Percentiles rank a stretch among this genome's conserved stretches.
These are phyloP conservation scores for Urocynchramus pylzowi DNA, from an alignment of 2,113 vertebrate genomes.

Conservation along the genomic window DNA sequence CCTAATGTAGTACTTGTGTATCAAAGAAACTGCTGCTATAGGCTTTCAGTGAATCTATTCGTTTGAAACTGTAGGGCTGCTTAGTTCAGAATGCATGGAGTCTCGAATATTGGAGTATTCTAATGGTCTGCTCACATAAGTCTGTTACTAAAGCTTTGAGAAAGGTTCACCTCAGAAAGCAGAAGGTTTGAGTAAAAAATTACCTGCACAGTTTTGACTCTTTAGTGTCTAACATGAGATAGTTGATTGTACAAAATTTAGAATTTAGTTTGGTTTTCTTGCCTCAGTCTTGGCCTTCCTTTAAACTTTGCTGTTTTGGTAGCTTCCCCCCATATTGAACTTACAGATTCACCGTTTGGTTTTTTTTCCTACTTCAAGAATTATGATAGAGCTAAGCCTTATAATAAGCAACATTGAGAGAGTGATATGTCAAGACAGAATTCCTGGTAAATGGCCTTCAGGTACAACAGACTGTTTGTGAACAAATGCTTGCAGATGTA, in stretches of 20 bases:
- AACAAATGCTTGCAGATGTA: background rate
- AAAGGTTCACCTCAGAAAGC: background rate
- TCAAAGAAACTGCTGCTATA: background rate
- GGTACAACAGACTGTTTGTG: background rate
- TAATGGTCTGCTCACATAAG: background rate
- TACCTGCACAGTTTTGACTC: background rate
- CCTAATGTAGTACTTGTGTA: background rate
- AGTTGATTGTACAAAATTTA: background rate
- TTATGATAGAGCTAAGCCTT: background rate
- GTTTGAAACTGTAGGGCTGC: background rate
- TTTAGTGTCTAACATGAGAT: background rate
- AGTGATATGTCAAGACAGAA: background rate
- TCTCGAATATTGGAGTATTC: background rate
- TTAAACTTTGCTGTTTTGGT: background rate
- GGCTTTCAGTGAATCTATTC: background rate
- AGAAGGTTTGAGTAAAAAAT: background rate
- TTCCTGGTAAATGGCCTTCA: background rate
- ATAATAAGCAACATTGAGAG: background rate
- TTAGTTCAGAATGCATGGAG: background rate
- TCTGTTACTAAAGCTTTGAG: background rate
- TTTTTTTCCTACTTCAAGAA: background rate
- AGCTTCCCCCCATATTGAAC: background rate
- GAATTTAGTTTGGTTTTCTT: background rate
- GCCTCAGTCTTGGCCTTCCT: background rate
- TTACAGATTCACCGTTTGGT: fast-evolving